Evolutionary conservation across 2,797 vertebrate genomes (phyloP), one percentile per base, ranked within the genome.

Genomic region (Poecilia velifera): DNA sequence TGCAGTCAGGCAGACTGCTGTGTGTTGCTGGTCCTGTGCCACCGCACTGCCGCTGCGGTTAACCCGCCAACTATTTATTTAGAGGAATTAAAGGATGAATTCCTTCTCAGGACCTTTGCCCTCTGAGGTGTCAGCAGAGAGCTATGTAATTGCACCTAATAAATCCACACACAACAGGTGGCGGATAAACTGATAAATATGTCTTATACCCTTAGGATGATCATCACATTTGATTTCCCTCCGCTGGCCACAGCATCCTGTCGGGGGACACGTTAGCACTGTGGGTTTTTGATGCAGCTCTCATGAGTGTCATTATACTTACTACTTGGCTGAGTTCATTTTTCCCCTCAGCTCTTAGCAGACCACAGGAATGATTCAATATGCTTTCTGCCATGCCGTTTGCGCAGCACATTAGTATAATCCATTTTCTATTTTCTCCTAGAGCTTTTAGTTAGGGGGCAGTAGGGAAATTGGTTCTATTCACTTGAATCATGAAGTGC

Each of bases 1-100:
- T 72, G 78, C 86, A 83, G 64, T 74, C 84, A 79, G 90, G 84
- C 90, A 92, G 87, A 82, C 92, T 91, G 90, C 90, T 91, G 89
- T 87, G 84, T 88, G 90, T 80, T 88, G 82, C 84, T 93, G 92
- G 90, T 91, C 79, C 73, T 81, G 75, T 88, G 90, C 92, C 92
- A 90, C 84, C 75, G 12, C 76, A 84, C 79, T 80, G 82, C 75
- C 72, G 57, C 84, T 90, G 82, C 81, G 79, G 86, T 84, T 83
- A 86, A 86, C 86, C 84, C 25, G 53, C 82, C 66, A 83, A 92
- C 84, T 87, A 84, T 92, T 92, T 92, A 90, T 90, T 91, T 89
- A 88, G 85, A 90, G 87, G 90, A 92, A 92, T 93, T 91, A 93
- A 81, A 88, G 86, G 85, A 82, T 76, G 81, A 81, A 62, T 66